Evolutionary conservation across 2,888 invertebrate genomes (phyloP), one percentile per base, ranked within the genome.

Genomic region (Pristionchus maxplancki): DNA sequence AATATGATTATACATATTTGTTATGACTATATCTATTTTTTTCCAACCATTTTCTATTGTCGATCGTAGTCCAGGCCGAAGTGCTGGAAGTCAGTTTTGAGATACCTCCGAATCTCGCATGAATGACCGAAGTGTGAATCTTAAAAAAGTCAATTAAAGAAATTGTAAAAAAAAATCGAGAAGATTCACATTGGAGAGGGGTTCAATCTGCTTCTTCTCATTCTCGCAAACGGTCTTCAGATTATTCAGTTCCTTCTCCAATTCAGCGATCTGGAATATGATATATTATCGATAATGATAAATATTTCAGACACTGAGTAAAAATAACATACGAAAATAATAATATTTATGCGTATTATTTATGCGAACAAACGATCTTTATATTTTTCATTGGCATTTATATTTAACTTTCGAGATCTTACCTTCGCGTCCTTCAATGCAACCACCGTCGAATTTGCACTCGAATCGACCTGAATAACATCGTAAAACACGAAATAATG

Each of bases 171-270:
- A n/a, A 44, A 44, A 44, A 44, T 44, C 24, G 9, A 58, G 58
- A n/a, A 3, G 1, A n/a, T n/a, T 58, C 58, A 58, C 58, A 58
- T 58, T n/a, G n/a, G 58, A 24, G 58, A 58, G 58, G 24, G 58
- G 58, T 8, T 58, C 58, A 58, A 58, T 58, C 58, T 58, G 58
- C 24, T 58, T 58, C 58, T n/a, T 58, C 58, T 58, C 58, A 58
- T 58, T 58, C 58, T 58, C 58, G n/a, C 6, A n/a, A 58, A n/a
- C n/a, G n/a, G 6, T 58, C 58, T 58, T 58, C 58, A 58, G 9
- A 58, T 58, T 58, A n/a, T 58, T 58, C n/a, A 58, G 58, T n/a
- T 58, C 58, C n/a, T 58, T 58, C n/a, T 58, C 58, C 58, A 58
- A n/a, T 58, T 58, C 58, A 58, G 58, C 58, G n/a, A 58, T 58